Evolutionary conservation across 2,113 vertebrate species (phyloP), one percentile per base, ranked within the genome.

Genomic region (Centropus bengalensis): DNA sequence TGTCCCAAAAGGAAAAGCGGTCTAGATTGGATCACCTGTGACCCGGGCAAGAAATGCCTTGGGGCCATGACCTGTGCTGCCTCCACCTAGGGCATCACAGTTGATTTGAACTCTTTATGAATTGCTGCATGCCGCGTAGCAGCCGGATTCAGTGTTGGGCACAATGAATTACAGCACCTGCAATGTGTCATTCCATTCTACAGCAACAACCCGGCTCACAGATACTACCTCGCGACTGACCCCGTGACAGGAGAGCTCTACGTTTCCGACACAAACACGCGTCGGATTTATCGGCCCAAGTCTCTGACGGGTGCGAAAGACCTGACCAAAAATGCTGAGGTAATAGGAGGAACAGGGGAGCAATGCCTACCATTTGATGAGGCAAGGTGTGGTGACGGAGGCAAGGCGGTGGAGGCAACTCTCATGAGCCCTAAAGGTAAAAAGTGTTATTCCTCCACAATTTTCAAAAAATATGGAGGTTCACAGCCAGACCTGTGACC

Each of bases 371-470:
- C 99, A 0, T 99, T 99, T 8, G 99, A 99, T 47, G 99, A 99
- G 94, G 99, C 99, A 66, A 98, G 99, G 91, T 99, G 99, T 80
- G 99, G 99, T 22, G 99, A 99, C 23, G 99, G 99, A 66, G 99
- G 99, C 74, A 99, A 99, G 82, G 99, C 99, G 0, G 98, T 98
- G 5, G 99, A 99, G 88, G 99, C 99, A 14, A 98, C 99, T 2
- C 99, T 99, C 86, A 99, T 99, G 71, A 99, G 99, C 93, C 99
- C 99, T 81, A 99, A 99, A 99, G 99, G 99, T 99, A 98, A 89
- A 44, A 36, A 24, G 36, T 62, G 32, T 70, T 90, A 73, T 80
- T 82, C 28, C 18, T 86, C 69, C 24, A 3, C 62, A 56, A 79
- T 73, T 56, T 89, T 52, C 38, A 76, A 67, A 91, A 40, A 62